Evolutionary conservation across 35 echinoderm and acorn worm species (phyloP), one percentile per base, ranked within the genome.

Genomic region (Amphiura filiformis): DNA sequence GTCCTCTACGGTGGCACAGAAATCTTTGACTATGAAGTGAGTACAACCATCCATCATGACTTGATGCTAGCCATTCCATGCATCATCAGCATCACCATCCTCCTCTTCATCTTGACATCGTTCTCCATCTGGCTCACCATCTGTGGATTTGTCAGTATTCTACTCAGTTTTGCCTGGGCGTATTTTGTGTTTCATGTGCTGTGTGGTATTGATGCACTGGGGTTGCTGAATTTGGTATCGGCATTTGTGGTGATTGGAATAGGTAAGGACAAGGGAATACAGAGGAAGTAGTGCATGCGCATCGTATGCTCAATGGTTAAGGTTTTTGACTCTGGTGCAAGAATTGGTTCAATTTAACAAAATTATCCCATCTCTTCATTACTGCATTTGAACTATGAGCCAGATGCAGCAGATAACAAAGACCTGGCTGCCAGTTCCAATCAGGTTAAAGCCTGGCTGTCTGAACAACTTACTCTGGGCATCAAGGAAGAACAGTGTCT

Each of bases 171-270:
- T 49, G 81, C 88, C 26, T 91, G 85, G 86, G 95, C 95, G 23
- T 97, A 94, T 83, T 88, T 91, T 39, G 39, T 86, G 35, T 97
- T 94, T 76, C 92, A 91, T 56, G 92, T 97, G 0, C 76, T 91
- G 65, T n/a, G 90, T 44, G 89, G 86, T 9, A 89, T 82, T 22
- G 89, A 88, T 12, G 92, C 95, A n/a, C 39, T 94, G 0, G 95
- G 92, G 26, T 56, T 97, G 56, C 89, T 97, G 1, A 97, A 97
- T 38, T n/a, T 91, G 30, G 92, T 89, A 14, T 97, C 95, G 20
- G 89, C 81, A n/a, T 97, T 97, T 87, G 95, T 97, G n/a, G 23
- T 97, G 22, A 97, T 97, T n/a, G 95, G 95, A 34, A 97, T 97
- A 20, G 95, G 95, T 97, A 87, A 86, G 95, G 79, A 70, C 26